Evolutionary conservation across 2,797 vertebrate species (phyloP).

Genomic region (Dipus sagitta): DNA sequence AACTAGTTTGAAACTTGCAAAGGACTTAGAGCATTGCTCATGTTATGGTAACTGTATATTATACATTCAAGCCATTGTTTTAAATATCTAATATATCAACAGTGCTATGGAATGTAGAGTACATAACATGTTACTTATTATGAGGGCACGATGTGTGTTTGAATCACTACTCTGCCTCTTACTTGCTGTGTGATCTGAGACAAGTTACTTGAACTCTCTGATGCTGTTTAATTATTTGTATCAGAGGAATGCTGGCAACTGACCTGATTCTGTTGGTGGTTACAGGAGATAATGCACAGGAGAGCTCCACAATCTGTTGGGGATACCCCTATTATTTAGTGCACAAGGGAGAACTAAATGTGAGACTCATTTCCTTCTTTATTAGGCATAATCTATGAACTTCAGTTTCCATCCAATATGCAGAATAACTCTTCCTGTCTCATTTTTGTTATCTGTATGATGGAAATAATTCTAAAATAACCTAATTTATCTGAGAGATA

Average conservation of each 20-base stretch:
- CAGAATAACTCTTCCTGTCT: neutral
- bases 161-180: conserved; percentile 15
- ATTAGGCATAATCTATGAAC: neutral
- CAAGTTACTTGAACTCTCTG: neutral
- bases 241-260: neutral
- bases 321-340: neutral
- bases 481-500: neutral
- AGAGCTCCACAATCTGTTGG: neutral
- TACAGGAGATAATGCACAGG: neutral
- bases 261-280: neutral
- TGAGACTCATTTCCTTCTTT: neutral
- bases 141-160: neutral
- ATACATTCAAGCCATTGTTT: neutral
- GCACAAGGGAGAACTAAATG: neutral
- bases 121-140: neutral
- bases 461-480: conserved; percentile 15
- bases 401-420: neutral
- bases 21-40: neutral
- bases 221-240: conserved; percentile 13
- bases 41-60: neutral
- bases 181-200: conserved; percentile 22
- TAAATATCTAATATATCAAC: neutral
- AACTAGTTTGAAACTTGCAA: conserved; percentile 43
- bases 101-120: neutral
- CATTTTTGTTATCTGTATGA: neutral